Percentiles rank a stretch among this genome's conserved stretches.
These are phyloP conservation scores for Paracanthobrama guichenoti DNA, from an alignment of 2,113 vertebrate genomes.

Conservation along the genomic window DNA sequence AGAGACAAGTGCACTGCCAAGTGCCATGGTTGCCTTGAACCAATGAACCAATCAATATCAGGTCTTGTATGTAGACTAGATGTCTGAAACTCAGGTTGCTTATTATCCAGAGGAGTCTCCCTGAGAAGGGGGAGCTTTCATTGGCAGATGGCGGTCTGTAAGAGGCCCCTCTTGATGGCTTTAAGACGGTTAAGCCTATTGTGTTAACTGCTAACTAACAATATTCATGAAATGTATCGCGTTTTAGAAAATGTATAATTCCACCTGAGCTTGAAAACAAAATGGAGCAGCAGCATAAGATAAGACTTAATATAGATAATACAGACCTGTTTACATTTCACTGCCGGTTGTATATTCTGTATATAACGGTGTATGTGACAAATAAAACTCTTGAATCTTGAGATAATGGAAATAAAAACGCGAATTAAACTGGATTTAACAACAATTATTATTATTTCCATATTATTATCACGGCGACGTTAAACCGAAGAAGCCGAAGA, in stretches of 20 bases:
- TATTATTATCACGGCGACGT: too few relatives aligned
- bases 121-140: conserved; percentile 13
- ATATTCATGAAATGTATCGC: neutral
- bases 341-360: too few relatives aligned
- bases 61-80: neutral
- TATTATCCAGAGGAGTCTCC: neutral
- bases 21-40: neutral
- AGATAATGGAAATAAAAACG: neutral
- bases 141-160: conserved; percentile 66
- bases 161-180: conserved; percentile 62
- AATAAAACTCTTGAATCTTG: too few relatives aligned
- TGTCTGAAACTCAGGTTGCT: too few relatives aligned
- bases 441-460: too few relatives aligned
- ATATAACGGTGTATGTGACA: too few relatives aligned
- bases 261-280: neutral
- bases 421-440: neutral
- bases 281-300: neutral
- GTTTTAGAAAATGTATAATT: neutral
- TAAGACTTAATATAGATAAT: neutral
- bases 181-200: conserved; percentile 62
- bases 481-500: neutral
- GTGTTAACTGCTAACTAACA: conserved; percentile 47
- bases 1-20: neutral
- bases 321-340: too few relatives aligned
- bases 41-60: neutral